Evolutionary conservation across 2,888 invertebrate genomes (phyloP), one percentile per base, ranked within the genome.

Genomic region (Phengaris arion): DNA sequence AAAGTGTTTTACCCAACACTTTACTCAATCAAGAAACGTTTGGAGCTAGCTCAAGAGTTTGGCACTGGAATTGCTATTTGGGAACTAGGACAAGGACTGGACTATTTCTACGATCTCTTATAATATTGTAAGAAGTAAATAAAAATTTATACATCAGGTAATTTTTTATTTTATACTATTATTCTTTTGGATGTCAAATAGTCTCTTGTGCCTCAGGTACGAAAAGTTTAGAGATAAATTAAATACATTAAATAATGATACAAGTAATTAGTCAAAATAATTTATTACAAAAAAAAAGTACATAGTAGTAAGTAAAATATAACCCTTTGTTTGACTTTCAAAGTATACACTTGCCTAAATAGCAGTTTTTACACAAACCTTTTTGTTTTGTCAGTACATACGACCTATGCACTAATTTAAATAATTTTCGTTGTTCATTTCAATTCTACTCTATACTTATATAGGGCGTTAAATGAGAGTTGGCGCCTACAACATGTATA

Each of bases 31-130:
- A 94, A 97, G 79, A 94, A 95, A 85, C 94, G 99, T 80, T 91
- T 99, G 15, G 95, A 98, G 77, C 90, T 98, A 73, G 98, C 98
- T 0, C 91, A 94, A 76, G 95, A 97, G 85, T 94, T 98, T 74
- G 97, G 97, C 9, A 96, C 96, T 3, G 98, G 98, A 0, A 94
- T 99, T 69, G 97, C 98, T 0, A 96, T 99, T 82, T 99, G 99
- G 99, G 99, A 99, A 86, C 90, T 98, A n/a, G 99, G 99, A 0
- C 99, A 99, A 90, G 99, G 99, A 45, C 92, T 99, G 22, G 97
- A 98, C 89, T 99, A 98, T 87, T 99, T 99, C 89, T 99, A 98
- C 88, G 98, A 99, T 94, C 84, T 93, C 80, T 85, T 93, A 79
- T 93, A 84, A 89, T 87, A 89, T 91, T 88, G 91, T 91, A 13